phyloP scores from a whole-genome alignment of 2,888 invertebrate genomes.

The Hymenopus coronatus region DNA sequence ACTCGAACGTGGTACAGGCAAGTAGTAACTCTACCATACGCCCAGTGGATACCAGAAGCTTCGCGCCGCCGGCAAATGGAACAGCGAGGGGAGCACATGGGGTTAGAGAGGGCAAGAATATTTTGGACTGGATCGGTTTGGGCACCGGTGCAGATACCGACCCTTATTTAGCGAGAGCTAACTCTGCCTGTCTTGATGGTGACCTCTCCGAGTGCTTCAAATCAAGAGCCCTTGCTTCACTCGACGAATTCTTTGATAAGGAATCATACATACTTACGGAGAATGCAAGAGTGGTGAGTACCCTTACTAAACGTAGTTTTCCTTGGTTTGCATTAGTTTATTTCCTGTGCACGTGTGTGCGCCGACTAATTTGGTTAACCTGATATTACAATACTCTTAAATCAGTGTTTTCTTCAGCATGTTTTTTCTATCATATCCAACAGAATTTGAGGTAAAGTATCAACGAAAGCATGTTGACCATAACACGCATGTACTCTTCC shows the following conservation, averaged over 20 bases:
- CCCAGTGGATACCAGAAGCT: neutral
- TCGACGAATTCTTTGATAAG: slow-evolving; percentile 75
- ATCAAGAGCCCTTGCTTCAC: slow-evolving; percentile 70
- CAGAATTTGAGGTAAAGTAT: no score
- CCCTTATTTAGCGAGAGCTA: slow-evolving; percentile 72
- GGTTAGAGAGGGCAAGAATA: slow-evolving; percentile 62
- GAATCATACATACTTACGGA: slow-evolving; percentile 60
- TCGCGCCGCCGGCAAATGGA: neutral
- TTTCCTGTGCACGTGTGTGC: no score
- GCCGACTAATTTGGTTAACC: no score
- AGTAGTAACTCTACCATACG: neutral
- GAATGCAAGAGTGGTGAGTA: slow-evolving; percentile 61
- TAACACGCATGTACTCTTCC: no score
- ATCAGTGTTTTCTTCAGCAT: no score
- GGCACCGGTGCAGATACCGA: slow-evolving; percentile 71
- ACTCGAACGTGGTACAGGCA: neutral
- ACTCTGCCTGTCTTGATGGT: slow-evolving; percentile 71
- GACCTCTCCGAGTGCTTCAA: slow-evolving; percentile 86
- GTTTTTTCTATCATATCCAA: no score
- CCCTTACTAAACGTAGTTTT: no score
- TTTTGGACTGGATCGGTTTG: slow-evolving; percentile 77
- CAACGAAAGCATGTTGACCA: no score
- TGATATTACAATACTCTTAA: no score
- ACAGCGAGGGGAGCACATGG: slow-evolving; percentile 35
- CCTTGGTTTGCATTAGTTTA: no score